phyloP scores from a whole-genome alignment of 2,113 vertebrate genomes.

The Lipotes vexillifer region DNA sequence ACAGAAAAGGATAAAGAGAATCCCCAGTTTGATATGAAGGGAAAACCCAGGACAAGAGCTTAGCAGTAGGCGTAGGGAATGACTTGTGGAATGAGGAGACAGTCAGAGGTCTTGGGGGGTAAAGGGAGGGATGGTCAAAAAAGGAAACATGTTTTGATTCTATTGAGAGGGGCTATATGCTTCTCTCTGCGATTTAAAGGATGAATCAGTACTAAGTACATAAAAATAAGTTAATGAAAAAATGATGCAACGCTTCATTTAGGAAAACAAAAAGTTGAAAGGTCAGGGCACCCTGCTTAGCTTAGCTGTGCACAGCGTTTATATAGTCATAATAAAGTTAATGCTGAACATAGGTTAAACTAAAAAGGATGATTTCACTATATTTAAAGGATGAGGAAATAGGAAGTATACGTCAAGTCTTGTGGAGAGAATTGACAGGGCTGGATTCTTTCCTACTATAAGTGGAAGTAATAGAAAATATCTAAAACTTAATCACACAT shows the following conservation, averaged over 20 bases:
- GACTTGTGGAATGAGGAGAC: background rate
- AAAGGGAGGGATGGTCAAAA: background rate
- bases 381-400: background rate
- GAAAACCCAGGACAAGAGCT: background rate
- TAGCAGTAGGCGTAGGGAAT: background rate
- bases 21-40: background rate
- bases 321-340: background rate
- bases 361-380: background rate
- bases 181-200: background rate
- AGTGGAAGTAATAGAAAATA: background rate
- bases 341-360: background rate
- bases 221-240: constrained; percentile 14
- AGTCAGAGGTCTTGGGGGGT: background rate
- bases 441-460: background rate
- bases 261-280: background rate
- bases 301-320: background rate
- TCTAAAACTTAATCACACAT: background rate
- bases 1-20: background rate
- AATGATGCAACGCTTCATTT: background rate
- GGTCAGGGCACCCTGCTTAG: background rate
- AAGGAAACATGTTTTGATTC: background rate
- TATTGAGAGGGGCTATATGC: background rate
- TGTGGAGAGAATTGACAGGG: background rate
- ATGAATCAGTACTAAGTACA: background rate
- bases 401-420: background rate